Evolutionary conservation across 2,888 invertebrate genomes (phyloP), one percentile per base, ranked within the genome.

Genomic region (Drosophila helvetica): DNA sequence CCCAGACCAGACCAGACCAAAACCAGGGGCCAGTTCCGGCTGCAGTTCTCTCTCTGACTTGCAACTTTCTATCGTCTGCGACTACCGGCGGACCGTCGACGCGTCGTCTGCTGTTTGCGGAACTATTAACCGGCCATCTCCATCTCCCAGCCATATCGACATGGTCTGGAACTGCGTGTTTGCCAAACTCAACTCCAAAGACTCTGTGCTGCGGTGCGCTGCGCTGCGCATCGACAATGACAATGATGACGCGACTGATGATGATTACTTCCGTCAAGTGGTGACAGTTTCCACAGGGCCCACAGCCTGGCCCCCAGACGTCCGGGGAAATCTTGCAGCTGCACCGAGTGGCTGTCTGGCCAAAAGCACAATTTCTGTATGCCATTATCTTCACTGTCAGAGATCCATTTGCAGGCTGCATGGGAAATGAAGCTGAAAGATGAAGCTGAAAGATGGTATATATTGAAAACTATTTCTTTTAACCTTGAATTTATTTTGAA

Each of bases 1-100:
- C 66, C 27, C 61, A 43, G 56, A 38, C 38, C 22, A 22, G 6
- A 22, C 22, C n/a, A n/a, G n/a, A n/a, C n/a, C 38, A 15, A 38
- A 38, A n/a, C 38, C 38, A 7, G 38, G n/a, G 45, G 51, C 61
- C 51, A 69, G 83, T 74, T 78, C 69, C 76, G 76, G 60, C 79
- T 75, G 73, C 85, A 76, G 56, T 77, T 77, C 75, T 48, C 68
- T 69, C 64, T 56, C 53, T 47, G 57, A 67, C 55, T 71, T 80
- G 82, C 82, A 85, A 82, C 86, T 87, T 87, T 82, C 88, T 46
- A 58, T 85, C 75, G 68, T 67, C 33, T 15, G 38, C 45, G n/a
- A n/a, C n/a, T n/a, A n/a, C n/a, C n/a, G n/a, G n/a, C n/a, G n/a
- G n/a, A n/a, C n/a, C n/a, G n/a, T n/a, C n/a, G n/a, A n/a, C n/a